Evolutionary conservation across 2,113 vertebrate genomes (phyloP).

Genomic region (Grallaria varia): DNA sequence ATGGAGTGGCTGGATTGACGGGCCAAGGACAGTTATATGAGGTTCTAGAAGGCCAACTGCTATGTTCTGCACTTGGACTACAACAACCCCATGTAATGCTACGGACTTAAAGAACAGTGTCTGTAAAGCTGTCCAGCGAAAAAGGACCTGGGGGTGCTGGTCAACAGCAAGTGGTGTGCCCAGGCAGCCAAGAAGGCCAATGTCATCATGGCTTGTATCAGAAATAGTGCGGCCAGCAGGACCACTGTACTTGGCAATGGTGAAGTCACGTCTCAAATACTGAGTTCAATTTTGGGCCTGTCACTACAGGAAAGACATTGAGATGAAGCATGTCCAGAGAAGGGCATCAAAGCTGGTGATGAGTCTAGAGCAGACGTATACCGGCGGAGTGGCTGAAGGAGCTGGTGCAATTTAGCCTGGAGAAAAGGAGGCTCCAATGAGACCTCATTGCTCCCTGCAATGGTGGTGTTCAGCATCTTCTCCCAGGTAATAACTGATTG

Average conservation of each 20-base stretch:
- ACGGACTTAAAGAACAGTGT: neutral
- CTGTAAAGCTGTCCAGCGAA: neutral
- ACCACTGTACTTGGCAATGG: neutral
- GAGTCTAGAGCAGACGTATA: neutral
- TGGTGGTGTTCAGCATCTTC: neutral
- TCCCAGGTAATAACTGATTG: neutral
- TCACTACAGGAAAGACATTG: neutral
- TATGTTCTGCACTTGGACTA: too few species aligned
- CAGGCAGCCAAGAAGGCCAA: neutral
- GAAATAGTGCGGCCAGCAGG: neutral
- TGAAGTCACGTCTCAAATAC: too few species aligned
- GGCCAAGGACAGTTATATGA: neutral
- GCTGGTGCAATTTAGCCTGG: neutral
- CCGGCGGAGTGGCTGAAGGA: neutral
- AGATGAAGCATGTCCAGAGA: neutral
- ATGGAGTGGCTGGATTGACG: neutral
- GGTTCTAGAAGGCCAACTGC: neutral
- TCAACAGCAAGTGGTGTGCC: neutral
- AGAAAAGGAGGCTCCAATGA: neutral
- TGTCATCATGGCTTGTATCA: neutral
- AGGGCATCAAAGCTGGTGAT: neutral
- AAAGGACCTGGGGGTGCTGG: neutral
- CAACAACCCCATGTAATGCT: rapidly evolving
- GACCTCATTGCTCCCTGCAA: neutral
- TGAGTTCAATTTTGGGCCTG: neutral